Evolutionary conservation across 2,797 vertebrate genomes (phyloP).

Genomic region (Muraenolepis orangiensis): DNA sequence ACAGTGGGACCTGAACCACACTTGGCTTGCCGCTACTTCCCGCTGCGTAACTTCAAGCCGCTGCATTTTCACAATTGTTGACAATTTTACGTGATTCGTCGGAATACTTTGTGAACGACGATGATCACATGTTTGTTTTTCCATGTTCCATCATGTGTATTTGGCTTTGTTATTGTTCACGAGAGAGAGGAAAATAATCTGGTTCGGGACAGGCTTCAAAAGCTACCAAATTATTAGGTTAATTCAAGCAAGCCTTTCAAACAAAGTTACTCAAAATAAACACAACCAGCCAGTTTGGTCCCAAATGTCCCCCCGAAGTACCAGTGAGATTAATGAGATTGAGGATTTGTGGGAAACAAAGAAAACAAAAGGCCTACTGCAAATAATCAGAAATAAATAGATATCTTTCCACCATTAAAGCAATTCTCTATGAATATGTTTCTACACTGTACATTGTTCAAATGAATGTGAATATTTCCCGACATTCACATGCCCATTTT

Average conservation of each 20-base stretch:
- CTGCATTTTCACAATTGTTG: background rate
- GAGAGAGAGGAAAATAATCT: background rate
- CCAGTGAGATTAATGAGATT: background rate
- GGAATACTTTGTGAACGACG: no score
- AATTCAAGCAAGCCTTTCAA: background rate
- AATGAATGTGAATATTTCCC: background rate
- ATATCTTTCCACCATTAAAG: background rate
- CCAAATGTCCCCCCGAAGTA: background rate
- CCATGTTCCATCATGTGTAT: background rate
- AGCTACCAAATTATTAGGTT: background rate
- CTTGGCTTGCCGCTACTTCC: no score
- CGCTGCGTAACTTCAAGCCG: background rate
- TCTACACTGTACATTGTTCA: background rate
- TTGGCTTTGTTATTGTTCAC: background rate
- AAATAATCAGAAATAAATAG: background rate
- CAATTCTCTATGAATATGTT: background rate
- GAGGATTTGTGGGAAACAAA: background rate
- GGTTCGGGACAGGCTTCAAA: background rate
- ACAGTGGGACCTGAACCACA: background rate
- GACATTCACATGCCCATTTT: background rate
- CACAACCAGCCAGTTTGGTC: background rate
- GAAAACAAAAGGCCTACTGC: background rate
- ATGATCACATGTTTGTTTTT: background rate
- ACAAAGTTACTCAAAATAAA: background rate
- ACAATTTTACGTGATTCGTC: no score